Evolutionary conservation across 2,888 invertebrate species (phyloP), one percentile per base, ranked within the genome.

Genomic region (Orthonevra nobilis): DNA sequence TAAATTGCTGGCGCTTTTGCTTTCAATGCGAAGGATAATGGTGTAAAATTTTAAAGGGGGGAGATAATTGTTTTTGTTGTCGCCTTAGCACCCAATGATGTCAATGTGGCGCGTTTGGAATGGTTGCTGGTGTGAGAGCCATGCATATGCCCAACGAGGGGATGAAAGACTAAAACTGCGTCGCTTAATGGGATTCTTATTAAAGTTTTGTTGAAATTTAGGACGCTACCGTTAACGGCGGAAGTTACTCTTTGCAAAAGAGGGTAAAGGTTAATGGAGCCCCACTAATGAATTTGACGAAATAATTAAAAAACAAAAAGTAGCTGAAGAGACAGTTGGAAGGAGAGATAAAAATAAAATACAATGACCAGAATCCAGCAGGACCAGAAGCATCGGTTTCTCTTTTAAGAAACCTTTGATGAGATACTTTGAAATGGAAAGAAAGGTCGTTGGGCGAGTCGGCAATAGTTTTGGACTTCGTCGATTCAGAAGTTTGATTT

Each of bases 21-120:
- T 54, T 44, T 52, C 36, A 50, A 52, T 42, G 40, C 40, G 15
- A 7, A 9, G 46, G 52, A 68, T 68, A 60, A 48, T 60, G 61
- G 68, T 63, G 72, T 61, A 66, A 38, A 72, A 54, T 79, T 66
- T 72, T 56, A 66, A 61, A 40, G 58, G 46, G 63, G 68, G 69
- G 64, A 60, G 72, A 81, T 82, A 81, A 82, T 82, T 82, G 82
- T 75, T 81, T 82, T 82, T 75, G 81, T 79, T 81, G 77, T 81
- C 81, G 77, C 66, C 73, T 68, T 82, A 79, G 79, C 79, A 75
- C 75, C 63, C 70, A 81, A 81, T 74, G 79, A 79, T 79, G 72
- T 79, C 79, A 73, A 79, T 73, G 79, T 68, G 79, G 79, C 73
- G 79, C 73, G 66, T 60, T 60, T 68, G 32, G 26, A 20, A 28